phyloP scores from a whole-genome alignment of 2,797 vertebrate species.

The Pseudopleuronectes americanus region DNA sequence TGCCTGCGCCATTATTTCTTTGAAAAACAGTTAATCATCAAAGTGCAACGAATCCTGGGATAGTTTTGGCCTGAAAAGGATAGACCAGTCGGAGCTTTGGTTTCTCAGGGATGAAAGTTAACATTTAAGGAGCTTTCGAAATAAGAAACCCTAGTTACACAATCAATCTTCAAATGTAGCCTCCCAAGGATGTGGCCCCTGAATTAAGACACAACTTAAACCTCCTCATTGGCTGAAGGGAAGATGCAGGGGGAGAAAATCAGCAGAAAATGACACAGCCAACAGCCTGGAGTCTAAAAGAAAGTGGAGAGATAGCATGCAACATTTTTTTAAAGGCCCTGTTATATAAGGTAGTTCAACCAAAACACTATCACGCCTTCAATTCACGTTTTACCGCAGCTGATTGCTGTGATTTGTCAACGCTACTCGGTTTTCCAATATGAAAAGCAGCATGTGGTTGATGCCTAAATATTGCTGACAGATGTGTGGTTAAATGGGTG shows the following conservation, averaged over 20 bases:
- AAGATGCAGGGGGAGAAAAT: conserved; percentile 7
- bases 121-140: conserved; percentile 1
- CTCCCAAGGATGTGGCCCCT: too few relatives aligned
- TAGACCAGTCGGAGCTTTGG: too few relatives aligned
- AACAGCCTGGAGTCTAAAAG: too few relatives aligned
- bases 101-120: too few relatives aligned
- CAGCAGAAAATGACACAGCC: not conserved
- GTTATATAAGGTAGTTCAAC: too few relatives aligned
- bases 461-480: conserved; percentile 1
- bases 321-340: too few relatives aligned
- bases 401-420: not conserved
- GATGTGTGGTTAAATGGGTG: not conserved
- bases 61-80: too few relatives aligned
- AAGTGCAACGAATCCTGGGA: too few relatives aligned
- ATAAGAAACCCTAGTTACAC: too few relatives aligned
- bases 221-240: not conserved
- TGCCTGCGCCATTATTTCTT: too few relatives aligned
- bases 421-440: not conserved
- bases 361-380: not conserved
- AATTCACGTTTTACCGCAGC: not conserved
- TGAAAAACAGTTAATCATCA: too few relatives aligned
- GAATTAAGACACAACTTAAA: not conserved
- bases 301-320: not conserved
- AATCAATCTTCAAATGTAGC: too few relatives aligned
- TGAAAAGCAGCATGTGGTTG: not conserved